A percentile compares a stretch with the other conserved stretches of the same genome.
Conservation (phyloP, 2,888 invertebrate genomes). For the Andrena camellia region DNA sequence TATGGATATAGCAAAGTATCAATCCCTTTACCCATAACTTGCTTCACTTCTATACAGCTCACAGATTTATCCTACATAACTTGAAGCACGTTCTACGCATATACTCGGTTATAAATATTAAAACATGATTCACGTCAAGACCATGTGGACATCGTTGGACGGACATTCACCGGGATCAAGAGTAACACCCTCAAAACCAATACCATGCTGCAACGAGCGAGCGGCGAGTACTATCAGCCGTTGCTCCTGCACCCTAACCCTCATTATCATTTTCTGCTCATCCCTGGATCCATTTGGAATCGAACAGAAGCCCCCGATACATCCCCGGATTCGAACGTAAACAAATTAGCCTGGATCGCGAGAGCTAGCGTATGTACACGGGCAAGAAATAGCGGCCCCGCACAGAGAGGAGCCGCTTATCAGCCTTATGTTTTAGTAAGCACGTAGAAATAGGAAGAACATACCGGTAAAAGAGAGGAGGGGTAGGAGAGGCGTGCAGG, state of each 20-base stretch:
- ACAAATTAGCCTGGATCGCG: constrained; percentile 32
- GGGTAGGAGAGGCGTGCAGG: constrained; percentile 82
- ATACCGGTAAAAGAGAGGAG: constrained; percentile 60
- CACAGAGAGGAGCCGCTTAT: constrained; percentile 51
- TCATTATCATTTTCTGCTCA: not conserved
- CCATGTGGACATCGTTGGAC: not conserved
- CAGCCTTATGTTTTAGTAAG: constrained; percentile 57
- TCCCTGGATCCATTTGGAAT: not conserved
- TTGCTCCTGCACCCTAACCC: not conserved
- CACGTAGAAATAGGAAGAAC: constrained; percentile 66
- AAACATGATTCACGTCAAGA: constrained; percentile 7
- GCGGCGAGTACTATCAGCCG: not conserved
- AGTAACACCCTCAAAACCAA: constrained; percentile 9
- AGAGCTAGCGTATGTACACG: constrained; percentile 34
- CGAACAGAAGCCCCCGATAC: not conserved
- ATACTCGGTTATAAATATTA: constrained; percentile 26
- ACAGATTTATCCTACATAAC: not conserved
- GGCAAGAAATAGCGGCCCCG: constrained; percentile 50
- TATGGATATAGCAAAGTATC: not conserved
- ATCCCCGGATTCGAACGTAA: constrained; percentile 25
- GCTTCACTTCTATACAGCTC: not conserved
- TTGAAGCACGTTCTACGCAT: constrained; percentile 6
- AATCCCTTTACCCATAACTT: not conserved
- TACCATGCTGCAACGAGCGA: not conserved
- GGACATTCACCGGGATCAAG: not conserved